Base-by-base conservation (phyloP, 2,113 vertebrate species). In the Myrmecobius fasciatus region DNA sequence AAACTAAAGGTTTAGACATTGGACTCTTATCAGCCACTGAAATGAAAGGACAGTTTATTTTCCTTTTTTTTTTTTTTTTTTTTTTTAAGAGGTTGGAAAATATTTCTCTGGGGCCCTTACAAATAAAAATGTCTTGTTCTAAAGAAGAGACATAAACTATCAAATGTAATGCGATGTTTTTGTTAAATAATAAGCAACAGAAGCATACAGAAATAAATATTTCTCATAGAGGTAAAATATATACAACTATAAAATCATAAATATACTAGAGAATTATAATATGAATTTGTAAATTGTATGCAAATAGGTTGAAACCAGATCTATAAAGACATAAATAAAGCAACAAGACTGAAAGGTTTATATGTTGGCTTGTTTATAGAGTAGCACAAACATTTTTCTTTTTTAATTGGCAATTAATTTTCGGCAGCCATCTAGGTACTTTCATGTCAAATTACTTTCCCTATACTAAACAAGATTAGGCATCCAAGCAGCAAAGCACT, bases 391-490 rank as follows among this genome's bases (percentile, higher is more conserved):
- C 98, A 99, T 99, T 98, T 99, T 99, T 99, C 98, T 99, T 99
- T 99, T 99, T 99, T 99, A 99, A 99, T 99, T 99, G 98, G 98
- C 99, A 99, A 99, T 99, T 99, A 99, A 99, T 99, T 99, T 99
- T 99, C 98, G 0, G 98, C 98, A 99, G 98, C 98, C 98, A 99
- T 98, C 98, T 98, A 99, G 98, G 98, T 99, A 98, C 98, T 98
- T 99, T 98, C 98, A 98, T 99, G 99, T 99, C 98, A 99, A 98
- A 98, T 99, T 99, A 98, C 98, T 99, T 99, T 98, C 98, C 98
- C 98, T 98, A 98, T 98, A 98, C 98, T 98, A 99, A 99, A 99
- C 98, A 99, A 98, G 98, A 98, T 98, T 98, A 98, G 98, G 98
- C 98, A 98, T 98, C 98, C 97, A 98, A 98, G 98, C 98, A 98